Conservation (phyloP, 2,797 vertebrate species). For the Clamator glandarius region DNA sequence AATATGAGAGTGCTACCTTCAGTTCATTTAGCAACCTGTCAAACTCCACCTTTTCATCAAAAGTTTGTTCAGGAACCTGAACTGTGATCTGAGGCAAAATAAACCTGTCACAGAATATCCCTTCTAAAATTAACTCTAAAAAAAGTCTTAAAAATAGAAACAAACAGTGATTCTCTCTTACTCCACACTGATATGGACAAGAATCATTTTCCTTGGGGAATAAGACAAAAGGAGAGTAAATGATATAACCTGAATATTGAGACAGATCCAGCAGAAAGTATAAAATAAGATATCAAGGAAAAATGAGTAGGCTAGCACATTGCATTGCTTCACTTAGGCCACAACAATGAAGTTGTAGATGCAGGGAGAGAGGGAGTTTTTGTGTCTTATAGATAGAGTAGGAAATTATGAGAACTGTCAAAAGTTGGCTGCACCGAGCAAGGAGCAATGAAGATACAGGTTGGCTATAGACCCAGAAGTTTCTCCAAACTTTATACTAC, state of each 20-base stretch:
- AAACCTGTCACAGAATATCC: background rate
- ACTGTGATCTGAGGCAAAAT: background rate
- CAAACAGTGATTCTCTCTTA: background rate
- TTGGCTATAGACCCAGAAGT: background rate
- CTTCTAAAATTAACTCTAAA: background rate
- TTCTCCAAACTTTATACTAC: background rate
- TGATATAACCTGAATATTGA: background rate
- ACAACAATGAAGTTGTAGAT: background rate
- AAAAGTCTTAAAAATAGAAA: background rate
- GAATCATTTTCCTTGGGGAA: background rate
- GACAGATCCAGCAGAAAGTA: background rate
- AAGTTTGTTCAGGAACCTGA: background rate
- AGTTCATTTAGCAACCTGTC: background rate
- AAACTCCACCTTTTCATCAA: background rate
- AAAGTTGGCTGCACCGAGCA: background rate
- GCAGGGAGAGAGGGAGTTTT: background rate
- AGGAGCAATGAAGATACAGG: background rate
- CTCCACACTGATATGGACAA: background rate
- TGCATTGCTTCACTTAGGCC: background rate
- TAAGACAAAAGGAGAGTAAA: background rate
- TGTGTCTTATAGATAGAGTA: background rate
- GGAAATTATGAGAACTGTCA: background rate
- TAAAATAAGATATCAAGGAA: background rate
- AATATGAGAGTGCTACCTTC: background rate
- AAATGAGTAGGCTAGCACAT: background rate